phyloP scores from a whole-genome alignment of 1,140 invertebrate species.

The Drosophila arawakana region DNA sequence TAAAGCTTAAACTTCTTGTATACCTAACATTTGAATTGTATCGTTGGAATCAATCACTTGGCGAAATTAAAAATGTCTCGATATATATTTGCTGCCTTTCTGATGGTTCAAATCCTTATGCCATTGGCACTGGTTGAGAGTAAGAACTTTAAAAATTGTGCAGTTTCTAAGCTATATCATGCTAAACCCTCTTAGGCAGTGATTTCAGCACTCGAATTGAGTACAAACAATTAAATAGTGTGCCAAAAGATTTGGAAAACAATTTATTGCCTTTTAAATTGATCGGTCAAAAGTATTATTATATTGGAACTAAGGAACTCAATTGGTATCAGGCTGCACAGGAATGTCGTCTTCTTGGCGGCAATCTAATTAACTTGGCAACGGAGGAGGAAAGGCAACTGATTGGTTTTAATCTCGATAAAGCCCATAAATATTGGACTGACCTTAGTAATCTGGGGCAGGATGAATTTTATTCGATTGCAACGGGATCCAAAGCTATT shows the following conservation, averaged over 20 bases:
- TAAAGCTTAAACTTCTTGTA: background rate
- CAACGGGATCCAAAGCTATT: conserved; percentile 9
- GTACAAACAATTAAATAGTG: conserved; percentile 18
- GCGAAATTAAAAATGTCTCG: conserved; percentile 9
- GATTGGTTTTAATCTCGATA: conserved; percentile 5
- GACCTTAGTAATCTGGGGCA: conserved; percentile 36
- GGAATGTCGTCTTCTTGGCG: conserved; percentile 28
- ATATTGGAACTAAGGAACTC: background rate
- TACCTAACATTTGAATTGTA: background rate
- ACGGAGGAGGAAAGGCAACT: background rate
- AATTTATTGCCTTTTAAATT: conserved; percentile 14
- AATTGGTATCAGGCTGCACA: conserved; percentile 42
- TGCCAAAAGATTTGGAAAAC: background rate
- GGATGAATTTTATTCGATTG: conserved; percentile 25
- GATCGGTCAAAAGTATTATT: conserved; percentile 28
- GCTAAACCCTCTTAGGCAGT: background rate
- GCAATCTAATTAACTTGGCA: conserved; percentile 24
- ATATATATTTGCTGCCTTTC: background rate
- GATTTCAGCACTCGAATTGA: conserved; percentile 25
- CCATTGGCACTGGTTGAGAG: conserved; percentile 2
- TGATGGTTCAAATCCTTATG: conserved; percentile 13
- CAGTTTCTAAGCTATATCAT: background rate
- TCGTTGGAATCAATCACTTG: background rate
- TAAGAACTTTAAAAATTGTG: conserved; percentile 9
- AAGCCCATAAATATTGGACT: conserved; percentile 22